Percentiles rank a stretch among this genome's conserved stretches.
Conservation (phyloP, 2,888 invertebrate genomes). For the Blastobasis adustella region DNA sequence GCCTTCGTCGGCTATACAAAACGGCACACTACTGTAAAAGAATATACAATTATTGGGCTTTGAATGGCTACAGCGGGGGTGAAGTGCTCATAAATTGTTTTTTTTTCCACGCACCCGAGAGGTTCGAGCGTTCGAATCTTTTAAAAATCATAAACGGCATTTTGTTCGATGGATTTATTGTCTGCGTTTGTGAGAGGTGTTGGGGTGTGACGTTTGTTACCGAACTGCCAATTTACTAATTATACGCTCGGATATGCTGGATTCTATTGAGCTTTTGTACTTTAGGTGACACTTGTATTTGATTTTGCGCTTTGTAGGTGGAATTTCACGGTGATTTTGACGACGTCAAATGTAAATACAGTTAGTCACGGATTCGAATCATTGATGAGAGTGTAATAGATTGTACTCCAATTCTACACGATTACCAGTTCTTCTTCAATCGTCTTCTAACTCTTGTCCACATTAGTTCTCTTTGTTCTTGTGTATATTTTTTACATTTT, state of each 20-base stretch:
- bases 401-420: too few relatives aligned
- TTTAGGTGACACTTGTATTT: not conserved
- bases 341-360: too few relatives aligned
- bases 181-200: conserved; percentile 44
- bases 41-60: conserved; percentile 74
- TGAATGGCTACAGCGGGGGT: conserved; percentile 74
- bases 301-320: too few relatives aligned
- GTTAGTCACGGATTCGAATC: too few relatives aligned
- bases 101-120: conserved; percentile 42
- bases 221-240: conserved; percentile 52
- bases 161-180: conserved; percentile 51
- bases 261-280: conserved; percentile 7
- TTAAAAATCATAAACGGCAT: conserved; percentile 64
- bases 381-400: too few relatives aligned
- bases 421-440: too few relatives aligned
- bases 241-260: conserved; percentile 39
- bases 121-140: conserved; percentile 54
- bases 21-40: conserved; percentile 74
- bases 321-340: too few relatives aligned
- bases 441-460: too few relatives aligned
- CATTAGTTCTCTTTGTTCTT: too few relatives aligned
- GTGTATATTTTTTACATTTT: too few relatives aligned
- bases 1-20: conserved; percentile 68
- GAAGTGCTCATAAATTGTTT: conserved; percentile 72
- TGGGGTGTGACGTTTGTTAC: conserved; percentile 33